Conservation (phyloP, 2,888 invertebrate genomes). For the Bellardia pandia region DNA sequence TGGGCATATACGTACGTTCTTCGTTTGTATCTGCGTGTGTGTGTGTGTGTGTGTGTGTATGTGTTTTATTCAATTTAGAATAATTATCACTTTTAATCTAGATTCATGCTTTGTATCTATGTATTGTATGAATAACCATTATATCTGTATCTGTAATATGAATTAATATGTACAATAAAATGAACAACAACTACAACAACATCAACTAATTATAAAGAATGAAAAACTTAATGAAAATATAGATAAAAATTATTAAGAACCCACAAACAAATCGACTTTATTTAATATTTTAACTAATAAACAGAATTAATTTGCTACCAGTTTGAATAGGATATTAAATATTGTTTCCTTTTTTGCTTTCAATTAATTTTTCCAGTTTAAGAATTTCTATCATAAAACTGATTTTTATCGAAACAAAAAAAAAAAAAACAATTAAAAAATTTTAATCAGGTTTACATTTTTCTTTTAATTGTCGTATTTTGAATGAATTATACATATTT, state of each 20-base stretch:
- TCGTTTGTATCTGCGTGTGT: too few species aligned
- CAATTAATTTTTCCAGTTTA: not conserved
- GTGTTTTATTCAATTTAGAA: constrained; percentile 13
- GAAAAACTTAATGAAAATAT: constrained; percentile 17
- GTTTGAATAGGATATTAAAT: not conserved
- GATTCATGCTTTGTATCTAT: constrained; percentile 28
- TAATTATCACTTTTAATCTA: constrained; percentile 31
- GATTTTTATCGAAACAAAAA: constrained; percentile 24
- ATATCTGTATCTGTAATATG: constrained; percentile 18
- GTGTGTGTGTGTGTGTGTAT: not conserved
- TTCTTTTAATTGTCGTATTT: not conserved
- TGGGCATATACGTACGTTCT: too few species aligned
- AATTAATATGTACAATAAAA: constrained; percentile 47
- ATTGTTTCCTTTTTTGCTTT: constrained; percentile 18
- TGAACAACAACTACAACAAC: constrained; percentile 19
- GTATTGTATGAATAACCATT: constrained; percentile 46
- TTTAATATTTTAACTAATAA: not conserved
- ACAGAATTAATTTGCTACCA: not conserved
- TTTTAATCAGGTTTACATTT: not conserved
- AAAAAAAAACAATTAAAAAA: too few species aligned
- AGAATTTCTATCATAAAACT: constrained; percentile 64
- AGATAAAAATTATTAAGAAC: constrained; percentile 15
- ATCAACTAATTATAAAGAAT: constrained; percentile 26
- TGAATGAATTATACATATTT: not conserved
- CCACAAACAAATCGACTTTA: not conserved